Base-by-base conservation (phyloP, 2,797 vertebrate genomes). In the Tamandua tetradactyla region DNA sequence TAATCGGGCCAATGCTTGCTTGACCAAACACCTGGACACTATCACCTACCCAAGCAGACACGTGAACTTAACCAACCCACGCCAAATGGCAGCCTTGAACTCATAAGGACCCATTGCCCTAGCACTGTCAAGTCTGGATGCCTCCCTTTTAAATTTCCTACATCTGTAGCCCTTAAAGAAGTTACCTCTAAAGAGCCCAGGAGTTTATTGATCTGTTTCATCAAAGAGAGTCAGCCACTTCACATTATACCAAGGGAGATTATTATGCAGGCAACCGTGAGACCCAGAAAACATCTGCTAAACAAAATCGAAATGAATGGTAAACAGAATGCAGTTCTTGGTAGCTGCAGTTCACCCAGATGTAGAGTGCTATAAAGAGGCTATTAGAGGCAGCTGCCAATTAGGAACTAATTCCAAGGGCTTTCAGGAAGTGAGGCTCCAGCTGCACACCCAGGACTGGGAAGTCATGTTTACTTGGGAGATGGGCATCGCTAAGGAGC, bases 251-350 rank as follows among this genome's bases (percentile, higher is more conserved):
- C 2, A 3, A 97, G 96, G 96, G 27, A 94, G 88, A 97, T 75
- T 87, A 97, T 75, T 87, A 97, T 79, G 71, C 47, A 94, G 95
- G 74, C 91, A 95, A 97, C 87, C 20, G 88, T 80, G 90, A 92
- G 90, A 96, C 82, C 87, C 71, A 1, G 88, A 94, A 98, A 98
- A 97, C 98, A 98, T 97, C 98, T 98, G 98, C 96, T 98, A 89
- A 97, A 97, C 96, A 97, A 98, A 98, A 98, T 96, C 96, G 96
- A 91, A 97, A 97, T 97, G 88, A 98, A 98, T 82, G 94, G 96
- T 81, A 96, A 97, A 94, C 97, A 98, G 96, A 93, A 97, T 15
- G 80, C 47, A 96, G 89, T 93, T 94, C 96, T 96, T 96, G 95
- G 95, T 92, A 92, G 85, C 93, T 30, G 0, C 95, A 89, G 96